These are phyloP conservation scores for Papilio dardanus DNA, from an alignment of 1,140 invertebrate species.

Conservation along the genomic window DNA sequence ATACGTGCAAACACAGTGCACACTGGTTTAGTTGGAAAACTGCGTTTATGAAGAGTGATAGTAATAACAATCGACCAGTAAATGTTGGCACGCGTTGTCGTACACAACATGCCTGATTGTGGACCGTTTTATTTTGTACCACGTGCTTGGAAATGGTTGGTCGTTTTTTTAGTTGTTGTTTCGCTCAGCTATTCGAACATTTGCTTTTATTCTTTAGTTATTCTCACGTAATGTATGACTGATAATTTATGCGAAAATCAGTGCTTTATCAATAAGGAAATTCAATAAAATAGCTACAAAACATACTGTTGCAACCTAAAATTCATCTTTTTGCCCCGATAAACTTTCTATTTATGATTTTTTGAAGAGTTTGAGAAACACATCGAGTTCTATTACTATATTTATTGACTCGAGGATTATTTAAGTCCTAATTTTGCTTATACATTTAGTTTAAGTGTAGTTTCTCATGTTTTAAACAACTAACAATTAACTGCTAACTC, in stretches of 20 bases:
- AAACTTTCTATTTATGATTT: too few species aligned
- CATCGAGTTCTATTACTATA: too few species aligned
- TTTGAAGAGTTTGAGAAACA: too few species aligned
- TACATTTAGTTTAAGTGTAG: background rate
- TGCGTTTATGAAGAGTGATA: constrained; percentile 37
- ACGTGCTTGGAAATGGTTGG: constrained; percentile 37
- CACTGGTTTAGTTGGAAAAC: constrained; percentile 40
- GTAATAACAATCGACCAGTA: constrained; percentile 31
- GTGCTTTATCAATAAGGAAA: background rate
- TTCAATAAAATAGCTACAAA: background rate
- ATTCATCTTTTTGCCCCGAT: too few species aligned
- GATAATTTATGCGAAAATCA: background rate
- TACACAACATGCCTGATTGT: constrained; percentile 21
- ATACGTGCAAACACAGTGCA: constrained; percentile 30
- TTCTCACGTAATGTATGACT: background rate
- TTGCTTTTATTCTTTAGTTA: constrained; percentile 11
- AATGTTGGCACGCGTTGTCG: constrained; percentile 32
- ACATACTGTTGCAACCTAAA: background rate
- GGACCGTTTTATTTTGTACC: constrained; percentile 24
- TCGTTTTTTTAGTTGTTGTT: constrained; percentile 3
- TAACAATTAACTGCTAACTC: background rate
- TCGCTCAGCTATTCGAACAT: background rate
- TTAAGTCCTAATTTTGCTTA: too few species aligned
- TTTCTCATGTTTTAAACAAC: background rate
- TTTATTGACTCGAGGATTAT: too few species aligned